Base-by-base conservation (phyloP, 2,888 invertebrate genomes). In the Melanotus villosus region DNA sequence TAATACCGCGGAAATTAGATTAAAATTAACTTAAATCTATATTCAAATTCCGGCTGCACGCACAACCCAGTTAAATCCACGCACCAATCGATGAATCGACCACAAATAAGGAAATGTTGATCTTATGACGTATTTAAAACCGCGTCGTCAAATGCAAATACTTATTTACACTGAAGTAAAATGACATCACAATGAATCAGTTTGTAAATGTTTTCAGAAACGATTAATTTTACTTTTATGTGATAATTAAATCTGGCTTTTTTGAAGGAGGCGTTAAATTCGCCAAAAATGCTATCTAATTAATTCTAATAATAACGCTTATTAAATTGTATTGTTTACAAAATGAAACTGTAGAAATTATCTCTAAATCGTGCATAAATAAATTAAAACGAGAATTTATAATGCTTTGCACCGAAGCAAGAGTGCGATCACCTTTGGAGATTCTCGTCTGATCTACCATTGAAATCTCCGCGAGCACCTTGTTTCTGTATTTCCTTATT, bases 21-120 rank as follows among this genome's bases (percentile, higher is more conserved):
- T 5, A 26, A 50, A 30, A 50, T 23, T n/a, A n/a, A n/a, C n/a
- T n/a, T n/a, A n/a, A n/a, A n/a, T n/a, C n/a, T n/a, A n/a, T n/a
- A n/a, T n/a, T n/a, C n/a, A n/a, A n/a, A n/a, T n/a, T n/a, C n/a
- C n/a, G n/a, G n/a, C n/a, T n/a, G n/a, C n/a, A n/a, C n/a, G n/a
- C n/a, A n/a, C n/a, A n/a, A n/a, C n/a, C n/a, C n/a, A n/a, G n/a
- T n/a, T n/a, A n/a, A n/a, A n/a, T n/a, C n/a, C n/a, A n/a, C 5
- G 12, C 34, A 5, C 12, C 12, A 1, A 34, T 2, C 12, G n/a
- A 34, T 12, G 5, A 34, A 12, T 10, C n/a, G 23, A 47, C 2
- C 14, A 14, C 50, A 50, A 30, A 50, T 26, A 50, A 50, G 50
- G 50, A 26, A 26, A 50, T 50, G 12, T 30, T 9, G 9, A 43